Evolutionary conservation across 2,113 vertebrate genomes (phyloP).

Genomic region (Aspidoscelis tigris): DNA sequence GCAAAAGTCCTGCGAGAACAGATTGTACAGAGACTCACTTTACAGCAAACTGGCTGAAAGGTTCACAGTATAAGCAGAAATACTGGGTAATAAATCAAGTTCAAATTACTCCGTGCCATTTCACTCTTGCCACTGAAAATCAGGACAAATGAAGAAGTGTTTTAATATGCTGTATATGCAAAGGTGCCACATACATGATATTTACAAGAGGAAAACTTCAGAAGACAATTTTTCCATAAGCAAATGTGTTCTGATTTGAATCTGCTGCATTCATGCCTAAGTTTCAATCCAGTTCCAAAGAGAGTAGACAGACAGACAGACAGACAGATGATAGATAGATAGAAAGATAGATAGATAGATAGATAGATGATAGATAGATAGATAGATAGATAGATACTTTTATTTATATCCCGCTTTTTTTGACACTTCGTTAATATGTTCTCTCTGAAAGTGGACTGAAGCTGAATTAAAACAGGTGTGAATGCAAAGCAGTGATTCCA

Average conservation of each 20-base stretch:
- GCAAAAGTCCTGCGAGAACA: not conserved
- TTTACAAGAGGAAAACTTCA: not conserved
- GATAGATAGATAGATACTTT: too few species aligned
- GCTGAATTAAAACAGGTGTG: too few species aligned
- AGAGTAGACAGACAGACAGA: too few species aligned
- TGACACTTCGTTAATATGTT: too few species aligned
- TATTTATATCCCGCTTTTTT: too few species aligned
- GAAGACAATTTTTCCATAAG: not conserved
- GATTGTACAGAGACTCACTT: not conserved
- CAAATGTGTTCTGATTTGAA: not conserved
- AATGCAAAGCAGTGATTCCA: not conserved
- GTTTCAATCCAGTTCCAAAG: too few species aligned
- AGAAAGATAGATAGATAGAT: too few species aligned
- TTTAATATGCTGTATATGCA: not conserved
- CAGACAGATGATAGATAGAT: too few species aligned
- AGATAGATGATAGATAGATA: too few species aligned
- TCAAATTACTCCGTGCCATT: not conserved
- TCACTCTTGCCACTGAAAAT: not conserved
- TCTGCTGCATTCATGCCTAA: too few species aligned
- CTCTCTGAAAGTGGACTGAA: too few species aligned
- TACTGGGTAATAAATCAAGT: not conserved
- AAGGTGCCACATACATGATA: not conserved
- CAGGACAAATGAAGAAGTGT: not conserved
- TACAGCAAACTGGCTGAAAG: not conserved
- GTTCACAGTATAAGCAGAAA: not conserved